Evolutionary conservation across 2,113 vertebrate genomes (phyloP).

Genomic region (Bettongia penicillata): DNA sequence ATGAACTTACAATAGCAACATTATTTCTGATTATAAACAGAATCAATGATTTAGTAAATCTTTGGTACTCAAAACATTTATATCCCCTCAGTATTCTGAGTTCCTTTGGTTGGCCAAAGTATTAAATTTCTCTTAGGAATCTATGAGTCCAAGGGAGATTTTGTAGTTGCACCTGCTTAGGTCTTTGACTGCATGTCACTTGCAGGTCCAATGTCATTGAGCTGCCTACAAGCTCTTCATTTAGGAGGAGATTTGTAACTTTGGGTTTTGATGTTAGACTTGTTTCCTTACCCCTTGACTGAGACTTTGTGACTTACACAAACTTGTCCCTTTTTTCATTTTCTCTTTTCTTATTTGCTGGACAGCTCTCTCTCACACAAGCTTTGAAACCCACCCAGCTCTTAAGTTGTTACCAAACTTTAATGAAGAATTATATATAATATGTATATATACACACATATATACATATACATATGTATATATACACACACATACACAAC

Average conservation of each 20-base stretch:
- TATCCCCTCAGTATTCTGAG: neutral
- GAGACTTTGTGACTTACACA: neutral
- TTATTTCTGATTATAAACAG: neutral
- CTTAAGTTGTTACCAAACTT: neutral
- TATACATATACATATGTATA: too few relatives aligned
- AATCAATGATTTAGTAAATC: neutral
- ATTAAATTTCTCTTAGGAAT: constrained; percentile 13
- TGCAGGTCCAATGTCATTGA: neutral
- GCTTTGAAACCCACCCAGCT: neutral
- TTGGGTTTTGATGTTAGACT: neutral
- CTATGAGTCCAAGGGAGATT: constrained; percentile 51
- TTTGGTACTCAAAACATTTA: constrained; percentile 46
- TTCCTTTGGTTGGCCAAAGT: neutral
- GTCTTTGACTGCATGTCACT: constrained; percentile 66
- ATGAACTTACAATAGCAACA: neutral
- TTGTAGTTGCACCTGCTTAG: constrained; percentile 53
- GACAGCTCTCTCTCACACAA: neutral
- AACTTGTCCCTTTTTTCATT: neutral
- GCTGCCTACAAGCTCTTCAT: constrained; percentile 63
- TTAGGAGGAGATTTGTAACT: constrained; percentile 49
- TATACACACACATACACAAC: too few relatives aligned
- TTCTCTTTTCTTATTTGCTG: neutral
- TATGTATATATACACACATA: too few relatives aligned
- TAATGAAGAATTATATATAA: neutral
- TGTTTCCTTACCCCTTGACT: constrained; percentile 9